Base-by-base conservation (phyloP, 2,888 invertebrate species). In the Drosophila hamatofila region DNA sequence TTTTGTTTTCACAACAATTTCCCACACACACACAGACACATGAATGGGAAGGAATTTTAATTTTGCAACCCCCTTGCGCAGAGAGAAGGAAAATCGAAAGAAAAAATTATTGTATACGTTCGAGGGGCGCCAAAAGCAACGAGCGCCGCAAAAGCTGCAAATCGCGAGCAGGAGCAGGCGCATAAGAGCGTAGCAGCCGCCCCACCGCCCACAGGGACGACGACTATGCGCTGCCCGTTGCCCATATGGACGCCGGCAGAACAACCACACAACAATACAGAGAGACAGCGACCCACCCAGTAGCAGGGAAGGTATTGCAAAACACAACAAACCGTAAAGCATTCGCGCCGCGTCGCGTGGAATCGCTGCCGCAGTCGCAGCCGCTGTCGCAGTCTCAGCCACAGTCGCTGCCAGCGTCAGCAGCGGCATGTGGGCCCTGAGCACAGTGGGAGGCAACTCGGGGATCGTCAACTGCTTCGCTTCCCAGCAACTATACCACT, bases 261-360 rank as follows among this genome's bases (percentile, higher is more conserved):
- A 60, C 77, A 78, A 84, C 88, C 84, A 83, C 21, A 9, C 7
- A 27, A 35, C 4, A 14, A 12, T 12, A 7, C 14, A 46, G 33
- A 55, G 18, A 42, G 33, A 65, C 37, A 30, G 58, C 55, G 75
- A 78, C 52, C 46, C 60, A 46, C 46, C 54, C 56, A 48, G 59
- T 21, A 16, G 23, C 27, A 16, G 57, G 33, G 39, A 68, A 56
- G 48, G 67, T 49, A 75, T 49, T 63, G 78, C 66, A 89, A 89
- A 91, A 81, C 91, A 91, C 79, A 91, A 91, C 91, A 91, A 91
- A 91, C 91, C 91, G 90, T 91, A 91, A 91, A 91, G 84, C 89
- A 91, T 91, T 81, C 81, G 80, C 79, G 73, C 56, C 51, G 71
- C 70, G 46, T 63, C 67, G 56, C 61, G 11, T 51, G n/a, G 16